phyloP scores from a whole-genome alignment of 2,113 vertebrate genomes.

The Thalassoma bifasciatum region DNA sequence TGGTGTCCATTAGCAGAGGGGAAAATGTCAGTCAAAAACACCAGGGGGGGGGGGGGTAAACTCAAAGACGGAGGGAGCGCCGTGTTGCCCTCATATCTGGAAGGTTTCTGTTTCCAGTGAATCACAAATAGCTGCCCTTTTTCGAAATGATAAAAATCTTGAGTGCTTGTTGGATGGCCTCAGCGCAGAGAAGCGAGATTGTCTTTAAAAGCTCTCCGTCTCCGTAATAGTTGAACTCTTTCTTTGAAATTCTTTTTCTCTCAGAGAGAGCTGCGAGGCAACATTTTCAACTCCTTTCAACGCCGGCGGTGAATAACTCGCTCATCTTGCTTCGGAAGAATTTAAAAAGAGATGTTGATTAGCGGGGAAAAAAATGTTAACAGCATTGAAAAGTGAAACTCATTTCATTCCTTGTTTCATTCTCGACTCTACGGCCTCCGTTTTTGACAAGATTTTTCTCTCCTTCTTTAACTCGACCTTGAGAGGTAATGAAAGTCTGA shows the following conservation, averaged over 20 bases:
- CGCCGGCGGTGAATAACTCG: slow-evolving; percentile 24
- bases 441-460: background rate
- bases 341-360: slow-evolving; percentile 12
- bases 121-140: slow-evolving; percentile 31
- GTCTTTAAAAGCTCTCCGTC: slow-evolving; percentile 47
- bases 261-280: no score
- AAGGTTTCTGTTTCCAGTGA: slow-evolving; percentile 26
- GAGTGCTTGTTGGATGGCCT: slow-evolving; percentile 4
- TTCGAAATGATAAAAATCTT: slow-evolving; percentile 26
- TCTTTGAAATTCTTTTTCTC: background rate
- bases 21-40: background rate
- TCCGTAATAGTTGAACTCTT: slow-evolving; percentile 27
- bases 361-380: background rate
- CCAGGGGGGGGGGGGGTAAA: background rate
- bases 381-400: slow-evolving; percentile 12
- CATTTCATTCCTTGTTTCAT: slow-evolving; percentile 4
- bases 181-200: slow-evolving; percentile 6
- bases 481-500: slow-evolving; percentile 24
- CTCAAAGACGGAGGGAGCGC: background rate
- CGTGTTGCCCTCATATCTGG: slow-evolving; percentile 17
- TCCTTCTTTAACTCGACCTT: slow-evolving; percentile 44
- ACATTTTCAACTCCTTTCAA: slow-evolving; percentile 42
- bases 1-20: background rate
- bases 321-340: slow-evolving; percentile 28
- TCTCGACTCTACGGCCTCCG: slow-evolving; percentile 4